Conservation (phyloP, 2,888 invertebrate genomes). For the Hecatera dysodea region DNA sequence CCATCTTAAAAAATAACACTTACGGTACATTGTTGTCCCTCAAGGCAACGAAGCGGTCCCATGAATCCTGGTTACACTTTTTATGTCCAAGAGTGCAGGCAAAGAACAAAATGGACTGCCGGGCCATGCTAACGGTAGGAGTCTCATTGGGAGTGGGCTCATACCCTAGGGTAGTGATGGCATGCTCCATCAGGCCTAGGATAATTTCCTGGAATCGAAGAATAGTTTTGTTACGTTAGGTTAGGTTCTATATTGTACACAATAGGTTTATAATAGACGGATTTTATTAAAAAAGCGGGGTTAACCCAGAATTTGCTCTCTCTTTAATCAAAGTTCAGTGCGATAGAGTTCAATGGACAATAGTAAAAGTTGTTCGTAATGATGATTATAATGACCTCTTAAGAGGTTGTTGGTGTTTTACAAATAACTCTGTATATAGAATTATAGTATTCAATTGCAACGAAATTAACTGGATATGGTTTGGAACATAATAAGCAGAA, state of each 20-base stretch:
- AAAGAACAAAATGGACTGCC: constrained; percentile 91
- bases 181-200: constrained; percentile 79
- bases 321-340: no score
- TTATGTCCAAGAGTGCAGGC: constrained; percentile 92
- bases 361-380: no score
- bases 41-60: constrained; percentile 74
- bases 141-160: constrained; percentile 74
- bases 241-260: not conserved
- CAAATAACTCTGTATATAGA: no score
- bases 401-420: no score
- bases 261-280: no score
- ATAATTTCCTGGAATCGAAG: constrained; percentile 73
- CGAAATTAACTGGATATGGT: no score
- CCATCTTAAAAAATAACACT: constrained; percentile 1
- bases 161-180: constrained; percentile 76
- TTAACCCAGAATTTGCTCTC: no score
- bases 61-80: constrained; percentile 88
- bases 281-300: no score
- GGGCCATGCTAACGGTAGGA: constrained; percentile 82
- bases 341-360: no score
- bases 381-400: no score
- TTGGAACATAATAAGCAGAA: no score
- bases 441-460: no score
- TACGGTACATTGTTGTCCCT: constrained; percentile 58
- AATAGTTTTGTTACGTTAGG: not conserved